These are phyloP conservation scores for Eristalis tenax DNA, from an alignment of 2,888 invertebrate species.

Conservation along the genomic window DNA sequence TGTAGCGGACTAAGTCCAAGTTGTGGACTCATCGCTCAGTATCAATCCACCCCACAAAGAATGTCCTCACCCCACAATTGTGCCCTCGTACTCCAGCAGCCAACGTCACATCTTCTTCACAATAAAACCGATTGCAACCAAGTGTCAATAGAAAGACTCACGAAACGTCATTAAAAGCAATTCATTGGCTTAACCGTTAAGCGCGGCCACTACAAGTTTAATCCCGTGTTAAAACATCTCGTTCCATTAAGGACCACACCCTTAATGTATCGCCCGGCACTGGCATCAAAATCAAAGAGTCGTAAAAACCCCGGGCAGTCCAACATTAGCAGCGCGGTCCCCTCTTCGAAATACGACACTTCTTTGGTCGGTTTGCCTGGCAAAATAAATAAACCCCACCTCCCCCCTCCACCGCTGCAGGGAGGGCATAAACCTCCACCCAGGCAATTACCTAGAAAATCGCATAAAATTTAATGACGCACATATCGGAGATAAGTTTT, in stretches of 20 bases:
- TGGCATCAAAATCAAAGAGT: background rate
- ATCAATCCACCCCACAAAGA: too few species aligned
- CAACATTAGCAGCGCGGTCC: background rate
- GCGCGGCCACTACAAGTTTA: background rate
- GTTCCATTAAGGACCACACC: background rate
- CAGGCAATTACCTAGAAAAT: conserved; percentile 58
- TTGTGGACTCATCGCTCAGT: too few species aligned
- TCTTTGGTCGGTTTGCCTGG: background rate
- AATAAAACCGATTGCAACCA: too few species aligned
- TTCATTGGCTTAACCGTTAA: background rate
- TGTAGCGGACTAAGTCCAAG: too few species aligned
- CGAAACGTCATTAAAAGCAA: background rate
- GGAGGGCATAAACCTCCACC: conserved; percentile 23
- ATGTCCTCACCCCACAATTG: too few species aligned
- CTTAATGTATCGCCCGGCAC: background rate
- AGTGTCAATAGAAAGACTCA: too few species aligned
- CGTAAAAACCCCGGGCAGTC: background rate
- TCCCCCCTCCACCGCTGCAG: background rate
- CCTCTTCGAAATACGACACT: background rate
- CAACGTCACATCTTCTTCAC: too few species aligned
- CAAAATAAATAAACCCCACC: background rate
- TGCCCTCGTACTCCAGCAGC: too few species aligned
- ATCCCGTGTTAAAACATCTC: background rate
- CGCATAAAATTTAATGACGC: conserved; percentile 68
- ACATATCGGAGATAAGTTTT: conserved; percentile 65